Base-by-base conservation (phyloP, 2,888 invertebrate species). In the Dendrolimus pini region DNA sequence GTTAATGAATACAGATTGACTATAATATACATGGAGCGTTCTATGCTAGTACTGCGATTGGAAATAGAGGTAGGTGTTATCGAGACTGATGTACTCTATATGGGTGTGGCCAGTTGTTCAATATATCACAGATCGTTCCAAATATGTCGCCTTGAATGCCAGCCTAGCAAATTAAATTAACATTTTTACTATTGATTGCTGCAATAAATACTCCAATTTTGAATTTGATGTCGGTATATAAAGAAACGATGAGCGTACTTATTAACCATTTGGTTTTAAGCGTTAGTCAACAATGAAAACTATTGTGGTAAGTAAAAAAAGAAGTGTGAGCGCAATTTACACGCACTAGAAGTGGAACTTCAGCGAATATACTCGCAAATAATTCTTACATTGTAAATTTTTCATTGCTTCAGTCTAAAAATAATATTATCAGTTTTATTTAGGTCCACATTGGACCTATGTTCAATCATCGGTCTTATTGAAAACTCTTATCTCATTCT, bases 161-260 rank as follows among this genome's bases (percentile, higher is more conserved):
- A 82, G 67, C 72, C 70, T 74, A 78, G 82, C 80, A 78, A 80
- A 80, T 78, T 75, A 85, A 87, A 88, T 89, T 89, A 70, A 78
- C 85, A 87, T 88, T 87, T 83, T 81, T 73, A 78, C 67, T 68
- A 77, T 71, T 72, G 75, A 75, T 83, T 83, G 74, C 77, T 79
- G 81, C 74, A 81, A 83, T 85, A 82, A 81, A 83, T 87, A 83
- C 78, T 82, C 83, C 79, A 84, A 83, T 83, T 87, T 78, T 62
- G 83, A 78, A 71, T 77, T 81, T 77, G 76, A 77, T 72, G 75
- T 68, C 72, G 77, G 78, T 89, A 89, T 89, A 89, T 82, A 88
- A 82, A 83, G 80, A 76, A 74, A 69, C 66, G 80, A 69, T 74
- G 64, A 70, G 65, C 65, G 73, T 67, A 66, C 62, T 68, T 77